Conservation (phyloP, 30 jellyfish, hydroid and myxozoan species). For the Nemopilema nomurai region DNA sequence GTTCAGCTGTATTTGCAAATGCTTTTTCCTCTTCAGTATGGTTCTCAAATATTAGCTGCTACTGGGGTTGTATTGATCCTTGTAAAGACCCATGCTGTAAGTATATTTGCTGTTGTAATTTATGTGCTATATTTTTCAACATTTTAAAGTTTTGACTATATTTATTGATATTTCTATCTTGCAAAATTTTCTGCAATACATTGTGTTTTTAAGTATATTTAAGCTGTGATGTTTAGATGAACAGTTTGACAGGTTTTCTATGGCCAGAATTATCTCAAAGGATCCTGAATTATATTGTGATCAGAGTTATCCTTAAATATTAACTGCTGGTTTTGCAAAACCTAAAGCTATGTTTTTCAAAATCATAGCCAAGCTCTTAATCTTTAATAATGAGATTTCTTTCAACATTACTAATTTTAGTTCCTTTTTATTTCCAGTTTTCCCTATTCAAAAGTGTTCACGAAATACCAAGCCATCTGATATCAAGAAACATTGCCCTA, state of each 20-base stretch:
- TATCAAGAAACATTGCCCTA: conserved; percentile 28
- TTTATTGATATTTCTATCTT: too few species aligned
- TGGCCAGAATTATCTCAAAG: too few species aligned
- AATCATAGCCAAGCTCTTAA: too few species aligned
- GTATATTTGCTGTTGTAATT: neutral
- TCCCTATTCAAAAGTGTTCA: conserved; percentile 33
- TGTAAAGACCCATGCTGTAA: conserved; percentile 44
- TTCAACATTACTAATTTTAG: too few species aligned
- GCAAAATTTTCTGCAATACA: neutral
- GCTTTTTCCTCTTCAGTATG: conserved; percentile 7
- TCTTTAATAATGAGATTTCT: too few species aligned
- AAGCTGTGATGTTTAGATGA: too few species aligned
- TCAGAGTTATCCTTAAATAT: too few species aligned
- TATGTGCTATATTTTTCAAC: neutral
- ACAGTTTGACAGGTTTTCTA: too few species aligned
- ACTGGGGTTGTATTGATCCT: conserved; percentile 10
- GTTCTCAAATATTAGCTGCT: conserved; percentile 26
- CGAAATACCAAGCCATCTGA: conserved; percentile 38
- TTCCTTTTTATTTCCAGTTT: conserved; percentile 35
- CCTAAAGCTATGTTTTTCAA: too few species aligned
- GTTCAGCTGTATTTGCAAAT: neutral
- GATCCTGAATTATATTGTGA: too few species aligned
- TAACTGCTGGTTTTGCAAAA: too few species aligned
- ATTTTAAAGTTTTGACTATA: neutral
- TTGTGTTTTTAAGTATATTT: too few species aligned